Percentiles rank a stretch among this genome's conserved stretches.
phyloP scores from a whole-genome alignment of 2,113 vertebrate species.

The Indicator indicator region DNA sequence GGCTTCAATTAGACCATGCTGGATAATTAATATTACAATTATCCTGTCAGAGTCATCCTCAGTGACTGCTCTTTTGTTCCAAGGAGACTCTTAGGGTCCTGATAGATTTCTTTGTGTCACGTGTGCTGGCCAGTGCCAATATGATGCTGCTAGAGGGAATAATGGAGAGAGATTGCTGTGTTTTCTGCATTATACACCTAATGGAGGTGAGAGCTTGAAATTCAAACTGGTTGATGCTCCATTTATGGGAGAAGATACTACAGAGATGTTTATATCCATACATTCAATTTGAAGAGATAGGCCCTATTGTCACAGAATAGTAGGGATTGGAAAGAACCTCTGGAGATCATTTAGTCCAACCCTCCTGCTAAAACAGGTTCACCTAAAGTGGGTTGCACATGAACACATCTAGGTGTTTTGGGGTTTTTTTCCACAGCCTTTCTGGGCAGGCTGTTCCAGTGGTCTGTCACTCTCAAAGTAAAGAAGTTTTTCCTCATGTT shows the following conservation, averaged over 20 bases:
- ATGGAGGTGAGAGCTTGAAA: not conserved
- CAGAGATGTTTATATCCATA: not conserved
- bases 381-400: too few species aligned
- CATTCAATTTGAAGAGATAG: not conserved
- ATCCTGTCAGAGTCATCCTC: not conserved
- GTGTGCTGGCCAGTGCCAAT: not conserved
- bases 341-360: too few species aligned
- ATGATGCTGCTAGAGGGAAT: not conserved
- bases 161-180: not conserved
- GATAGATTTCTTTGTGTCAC: not conserved
- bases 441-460: too few species aligned
- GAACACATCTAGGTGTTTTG: too few species aligned
- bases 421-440: too few species aligned
- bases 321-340: not conserved
- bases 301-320: not conserved
- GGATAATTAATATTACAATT: not conserved
- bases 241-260: not conserved
- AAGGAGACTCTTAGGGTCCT: not conserved
- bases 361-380: too few species aligned
- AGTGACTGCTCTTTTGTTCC: not conserved
- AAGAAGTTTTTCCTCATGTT: too few species aligned
- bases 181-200: not conserved
- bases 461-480: too few species aligned
- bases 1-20: not conserved
- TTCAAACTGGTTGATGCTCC: not conserved